Evolutionary conservation across 2,113 vertebrate species (phyloP).

Genomic region (Epinephelus moara): DNA sequence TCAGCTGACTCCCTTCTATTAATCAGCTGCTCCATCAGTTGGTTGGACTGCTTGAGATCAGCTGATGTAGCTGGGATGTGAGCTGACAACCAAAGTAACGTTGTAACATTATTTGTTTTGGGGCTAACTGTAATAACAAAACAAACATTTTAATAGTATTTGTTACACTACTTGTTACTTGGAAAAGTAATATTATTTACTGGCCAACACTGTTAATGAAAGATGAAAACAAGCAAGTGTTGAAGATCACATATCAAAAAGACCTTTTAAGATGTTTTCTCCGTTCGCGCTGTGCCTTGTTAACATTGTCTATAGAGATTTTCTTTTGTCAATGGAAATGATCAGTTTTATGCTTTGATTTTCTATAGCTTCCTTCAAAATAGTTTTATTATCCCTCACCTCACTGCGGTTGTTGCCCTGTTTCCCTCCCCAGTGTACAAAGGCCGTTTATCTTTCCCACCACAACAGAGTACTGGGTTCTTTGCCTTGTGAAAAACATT

Average conservation of each 20-base stretch:
- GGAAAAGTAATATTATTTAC: too few species aligned
- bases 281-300: background rate
- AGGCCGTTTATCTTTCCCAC: background rate
- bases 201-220: too few species aligned
- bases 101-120: too few species aligned
- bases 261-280: background rate
- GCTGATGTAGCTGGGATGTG: too few species aligned
- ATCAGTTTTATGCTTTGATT: background rate
- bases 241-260: background rate
- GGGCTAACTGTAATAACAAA: too few species aligned
- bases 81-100: too few species aligned
- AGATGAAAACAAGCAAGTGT: background rate
- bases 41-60: too few species aligned
- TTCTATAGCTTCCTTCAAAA: background rate
- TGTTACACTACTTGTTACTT: too few species aligned
- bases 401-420: background rate
- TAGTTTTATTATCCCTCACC: background rate
- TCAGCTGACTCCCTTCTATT: too few species aligned
- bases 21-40: too few species aligned
- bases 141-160: too few species aligned
- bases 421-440: background rate
- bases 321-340: background rate
- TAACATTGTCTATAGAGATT: background rate
- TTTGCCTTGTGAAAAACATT: conserved; percentile 11
- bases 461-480: background rate